These are phyloP conservation scores for Scelioninae gen. 1 DNA, from an alignment of 2,888 invertebrate species.

Conservation along the genomic window DNA sequence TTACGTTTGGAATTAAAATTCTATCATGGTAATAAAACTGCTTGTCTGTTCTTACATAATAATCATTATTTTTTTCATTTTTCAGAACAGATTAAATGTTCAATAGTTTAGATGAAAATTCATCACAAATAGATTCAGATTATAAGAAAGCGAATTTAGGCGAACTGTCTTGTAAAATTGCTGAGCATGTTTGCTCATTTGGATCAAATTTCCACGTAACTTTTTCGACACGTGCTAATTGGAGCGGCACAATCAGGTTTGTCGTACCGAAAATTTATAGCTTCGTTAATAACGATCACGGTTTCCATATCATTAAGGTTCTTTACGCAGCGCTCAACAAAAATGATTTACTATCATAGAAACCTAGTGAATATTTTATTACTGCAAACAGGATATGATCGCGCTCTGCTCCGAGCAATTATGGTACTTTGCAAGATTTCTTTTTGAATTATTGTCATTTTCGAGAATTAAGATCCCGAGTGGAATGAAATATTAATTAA, in stretches of 20 bases:
- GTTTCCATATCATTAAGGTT: slow-evolving; percentile 63
- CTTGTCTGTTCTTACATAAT: too few relatives aligned
- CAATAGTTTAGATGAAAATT: neutral
- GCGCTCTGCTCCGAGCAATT: slow-evolving; percentile 31
- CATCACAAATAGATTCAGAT: neutral
- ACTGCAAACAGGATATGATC: slow-evolving; percentile 49
- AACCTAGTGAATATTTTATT: slow-evolving; percentile 56
- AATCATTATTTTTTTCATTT: too few relatives aligned
- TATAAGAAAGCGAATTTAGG: slow-evolving; percentile 7
- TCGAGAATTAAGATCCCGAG: slow-evolving; percentile 21
- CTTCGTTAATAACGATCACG: slow-evolving; percentile 45
- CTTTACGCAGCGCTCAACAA: slow-evolving; percentile 30
- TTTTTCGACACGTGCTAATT: slow-evolving; percentile 57
- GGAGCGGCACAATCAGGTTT: slow-evolving; percentile 67
- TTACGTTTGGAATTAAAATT: too few relatives aligned
- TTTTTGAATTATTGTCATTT: slow-evolving; percentile 56
- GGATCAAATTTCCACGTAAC: slow-evolving; percentile 47
- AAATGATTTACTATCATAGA: slow-evolving; percentile 63
- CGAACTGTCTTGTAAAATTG: slow-evolving; percentile 31
- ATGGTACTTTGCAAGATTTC: slow-evolving; percentile 38
- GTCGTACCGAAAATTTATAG: slow-evolving; percentile 60
- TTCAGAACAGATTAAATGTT: too few relatives aligned
- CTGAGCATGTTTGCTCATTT: slow-evolving; percentile 29
- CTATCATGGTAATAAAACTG: too few relatives aligned
- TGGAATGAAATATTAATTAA: slow-evolving; percentile 31